These are phyloP conservation scores for Platycnemis pennipes DNA, from an alignment of 2,888 invertebrate genomes.

Conservation along the genomic window DNA sequence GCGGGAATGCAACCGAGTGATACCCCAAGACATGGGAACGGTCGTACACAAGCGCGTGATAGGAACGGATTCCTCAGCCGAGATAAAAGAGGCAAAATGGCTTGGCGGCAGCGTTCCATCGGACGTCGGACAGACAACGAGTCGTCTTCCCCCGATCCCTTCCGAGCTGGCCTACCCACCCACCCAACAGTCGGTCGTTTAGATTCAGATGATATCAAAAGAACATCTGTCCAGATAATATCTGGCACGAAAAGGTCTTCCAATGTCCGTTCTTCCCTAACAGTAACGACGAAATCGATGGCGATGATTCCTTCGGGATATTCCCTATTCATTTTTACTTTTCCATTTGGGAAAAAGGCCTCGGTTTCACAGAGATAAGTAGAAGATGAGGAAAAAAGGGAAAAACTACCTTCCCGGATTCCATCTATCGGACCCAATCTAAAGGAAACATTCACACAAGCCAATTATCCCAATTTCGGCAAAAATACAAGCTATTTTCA, in stretches of 20 bases:
- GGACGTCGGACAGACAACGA: conserved; percentile 39
- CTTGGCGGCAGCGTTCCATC: background rate
- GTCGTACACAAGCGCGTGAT: conserved; percentile 8
- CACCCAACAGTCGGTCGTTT: conserved; percentile 17
- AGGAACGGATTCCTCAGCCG: background rate
- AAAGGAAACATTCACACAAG: no score
- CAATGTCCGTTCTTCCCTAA: background rate
- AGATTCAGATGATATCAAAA: conserved; percentile 62
- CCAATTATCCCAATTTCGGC: no score
- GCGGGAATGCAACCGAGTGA: background rate
- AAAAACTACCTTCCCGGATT: no score
- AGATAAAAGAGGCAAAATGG: background rate
- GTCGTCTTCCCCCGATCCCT: background rate
- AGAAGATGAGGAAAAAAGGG: background rate
- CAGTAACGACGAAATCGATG: conserved; percentile 40
- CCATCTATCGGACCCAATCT: no score
- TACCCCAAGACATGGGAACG: background rate
- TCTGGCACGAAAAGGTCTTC: conserved; percentile 45
- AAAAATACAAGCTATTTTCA: no score
- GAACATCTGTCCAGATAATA: conserved; percentile 68
- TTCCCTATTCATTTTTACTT: background rate
- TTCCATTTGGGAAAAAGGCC: background rate
- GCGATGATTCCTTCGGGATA: background rate
- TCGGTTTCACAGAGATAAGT: background rate
- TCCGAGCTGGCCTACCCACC: conserved; percentile 19